Conservation (phyloP, 2,797 vertebrate genomes). For the Coendou prehensilis region DNA sequence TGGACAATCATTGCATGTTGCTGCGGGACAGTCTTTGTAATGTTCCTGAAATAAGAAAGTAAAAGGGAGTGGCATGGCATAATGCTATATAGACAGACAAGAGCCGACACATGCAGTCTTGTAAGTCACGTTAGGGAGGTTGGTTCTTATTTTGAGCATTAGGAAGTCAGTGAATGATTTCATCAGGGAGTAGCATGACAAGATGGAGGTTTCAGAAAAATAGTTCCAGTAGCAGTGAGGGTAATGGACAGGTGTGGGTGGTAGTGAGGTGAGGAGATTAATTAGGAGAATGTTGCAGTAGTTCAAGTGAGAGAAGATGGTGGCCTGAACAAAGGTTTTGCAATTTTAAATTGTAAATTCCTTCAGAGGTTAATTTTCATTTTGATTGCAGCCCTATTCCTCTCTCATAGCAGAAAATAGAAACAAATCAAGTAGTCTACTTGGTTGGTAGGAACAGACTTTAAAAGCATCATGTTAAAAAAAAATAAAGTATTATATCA, state of each 20-base stretch:
- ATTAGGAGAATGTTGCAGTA: conserved; percentile 3
- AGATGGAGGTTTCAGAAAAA: conserved; percentile 21
- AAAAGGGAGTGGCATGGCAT: too few species aligned
- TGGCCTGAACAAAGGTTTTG: conserved; percentile 1
- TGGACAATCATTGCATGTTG: background rate
- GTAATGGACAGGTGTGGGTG: background rate
- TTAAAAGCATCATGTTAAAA: conserved; percentile 57
- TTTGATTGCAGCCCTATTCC: conserved; percentile 68
- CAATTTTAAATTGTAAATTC: conserved; percentile 71
- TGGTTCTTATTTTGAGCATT: background rate
- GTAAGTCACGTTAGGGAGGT: background rate
- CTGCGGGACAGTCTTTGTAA: background rate
- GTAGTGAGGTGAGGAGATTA: background rate
- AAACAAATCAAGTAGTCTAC: conserved; percentile 70
- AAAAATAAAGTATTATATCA: background rate
- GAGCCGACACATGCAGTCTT: background rate
- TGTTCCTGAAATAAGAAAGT: background rate
- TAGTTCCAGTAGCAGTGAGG: background rate
- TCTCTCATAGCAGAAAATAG: conserved; percentile 74
- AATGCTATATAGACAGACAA: too few species aligned
- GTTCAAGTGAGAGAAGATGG: background rate
- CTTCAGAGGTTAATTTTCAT: conserved; percentile 73
- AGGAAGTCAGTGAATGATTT: conserved; percentile 41
- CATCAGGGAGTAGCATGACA: conserved; percentile 5
- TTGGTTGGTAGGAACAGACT: conserved; percentile 54